Percentiles rank a stretch among this genome's conserved stretches.
These are phyloP conservation scores for Scaptodrosophila lebanonensis DNA, from an alignment of 1,140 invertebrate species.

Conservation along the genomic window DNA sequence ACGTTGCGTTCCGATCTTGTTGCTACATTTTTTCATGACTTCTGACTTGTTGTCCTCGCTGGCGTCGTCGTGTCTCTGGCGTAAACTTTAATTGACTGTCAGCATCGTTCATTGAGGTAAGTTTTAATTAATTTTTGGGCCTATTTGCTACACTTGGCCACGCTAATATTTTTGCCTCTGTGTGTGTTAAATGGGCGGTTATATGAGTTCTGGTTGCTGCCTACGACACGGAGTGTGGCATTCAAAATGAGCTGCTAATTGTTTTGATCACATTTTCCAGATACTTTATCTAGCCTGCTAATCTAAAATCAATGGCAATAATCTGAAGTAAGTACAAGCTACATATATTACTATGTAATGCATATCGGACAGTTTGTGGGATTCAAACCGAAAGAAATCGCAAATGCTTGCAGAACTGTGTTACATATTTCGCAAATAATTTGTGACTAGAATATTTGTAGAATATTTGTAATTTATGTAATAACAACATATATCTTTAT, in stretches of 20 bases:
- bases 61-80: conserved; percentile 51
- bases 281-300: too few relatives aligned
- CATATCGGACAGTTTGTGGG: too few relatives aligned
- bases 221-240: conserved; percentile 22
- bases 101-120: conserved; percentile 67
- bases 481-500: too few relatives aligned
- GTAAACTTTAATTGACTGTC: conserved; percentile 69
- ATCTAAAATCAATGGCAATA: too few relatives aligned
- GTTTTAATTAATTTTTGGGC: conserved; percentile 65
- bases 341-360: too few relatives aligned
- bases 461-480: too few relatives aligned
- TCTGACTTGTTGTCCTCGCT: conserved; percentile 26
- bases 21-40: conserved; percentile 21
- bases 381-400: too few relatives aligned
- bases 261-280: conserved; percentile 32
- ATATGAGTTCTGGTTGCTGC: background rate
- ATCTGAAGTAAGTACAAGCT: too few relatives aligned
- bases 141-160: conserved; percentile 3
- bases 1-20: background rate
- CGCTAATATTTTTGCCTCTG: conserved; percentile 8
- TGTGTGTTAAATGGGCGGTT: conserved; percentile 18
- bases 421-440: too few relatives aligned
- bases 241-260: conserved; percentile 38
- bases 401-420: too few relatives aligned
- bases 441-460: too few relatives aligned